Evolutionary conservation across 2,888 invertebrate genomes (phyloP).

Genomic region (Syrphus vitripennis): DNA sequence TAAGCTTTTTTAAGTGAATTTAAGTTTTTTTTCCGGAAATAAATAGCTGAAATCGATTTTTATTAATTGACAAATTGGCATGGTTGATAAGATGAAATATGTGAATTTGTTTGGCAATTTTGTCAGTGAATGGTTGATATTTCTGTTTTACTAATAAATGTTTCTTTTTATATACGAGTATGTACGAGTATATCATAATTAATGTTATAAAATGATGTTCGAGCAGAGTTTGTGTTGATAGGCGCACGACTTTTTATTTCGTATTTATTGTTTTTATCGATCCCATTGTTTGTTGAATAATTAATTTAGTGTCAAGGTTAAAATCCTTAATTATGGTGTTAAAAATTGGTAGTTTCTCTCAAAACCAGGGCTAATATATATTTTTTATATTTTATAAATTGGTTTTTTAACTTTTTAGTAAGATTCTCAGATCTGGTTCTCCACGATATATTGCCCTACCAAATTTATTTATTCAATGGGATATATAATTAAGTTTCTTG

Average conservation of each 20-base stretch:
- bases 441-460: too few species aligned
- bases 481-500: too few species aligned
- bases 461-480: too few species aligned
- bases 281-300: background rate
- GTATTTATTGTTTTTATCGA: background rate
- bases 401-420: too few species aligned
- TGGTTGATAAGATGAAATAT: background rate
- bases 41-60: background rate
- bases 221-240: background rate
- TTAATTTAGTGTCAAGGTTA: background rate
- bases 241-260: background rate
- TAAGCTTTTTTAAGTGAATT: background rate
- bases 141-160: background rate
- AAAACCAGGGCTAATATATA: too few species aligned
- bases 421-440: too few species aligned
- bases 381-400: too few species aligned
- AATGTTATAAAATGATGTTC: background rate
- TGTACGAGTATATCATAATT: background rate
- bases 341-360: too few species aligned
- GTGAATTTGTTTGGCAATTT: background rate
- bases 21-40: background rate
- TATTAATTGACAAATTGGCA: background rate
- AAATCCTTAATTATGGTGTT: too few species aligned
- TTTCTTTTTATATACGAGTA: too few species aligned
- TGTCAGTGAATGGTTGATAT: background rate